These are phyloP conservation scores for Cynaeus angustus DNA, from an alignment of 2,888 invertebrate genomes.

Conservation along the genomic window DNA sequence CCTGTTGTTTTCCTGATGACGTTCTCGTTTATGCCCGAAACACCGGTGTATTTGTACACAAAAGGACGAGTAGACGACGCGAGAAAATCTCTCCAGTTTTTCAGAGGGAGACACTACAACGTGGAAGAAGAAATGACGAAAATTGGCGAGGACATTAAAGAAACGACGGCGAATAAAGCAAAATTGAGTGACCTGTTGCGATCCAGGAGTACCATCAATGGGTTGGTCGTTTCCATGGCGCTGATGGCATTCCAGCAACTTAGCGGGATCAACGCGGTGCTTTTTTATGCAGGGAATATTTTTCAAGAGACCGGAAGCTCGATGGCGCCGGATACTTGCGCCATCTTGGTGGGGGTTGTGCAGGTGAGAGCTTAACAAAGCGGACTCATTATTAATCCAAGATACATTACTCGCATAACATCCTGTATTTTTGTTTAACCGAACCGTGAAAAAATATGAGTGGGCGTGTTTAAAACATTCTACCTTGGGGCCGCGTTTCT, in stretches of 20 bases:
- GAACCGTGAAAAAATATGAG: no score
- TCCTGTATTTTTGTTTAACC: no score
- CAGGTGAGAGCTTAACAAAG: no score
- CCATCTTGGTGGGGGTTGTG: constrained; percentile 71
- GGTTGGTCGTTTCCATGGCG: constrained; percentile 64
- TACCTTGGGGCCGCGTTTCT: no score
- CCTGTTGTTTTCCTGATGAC: constrained; percentile 70
- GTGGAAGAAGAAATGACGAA: constrained; percentile 74
- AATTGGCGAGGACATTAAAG: constrained; percentile 72
- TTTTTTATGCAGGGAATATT: constrained; percentile 67
- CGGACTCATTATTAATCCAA: no score
- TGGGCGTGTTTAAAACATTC: no score
- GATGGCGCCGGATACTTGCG: constrained; percentile 64
- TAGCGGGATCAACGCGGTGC: constrained; percentile 69
- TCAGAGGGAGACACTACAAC: constrained; percentile 72
- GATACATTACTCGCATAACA: no score
- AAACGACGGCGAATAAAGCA: constrained; percentile 71
- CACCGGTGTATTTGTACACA: constrained; percentile 78
- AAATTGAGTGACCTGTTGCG: constrained; percentile 69
- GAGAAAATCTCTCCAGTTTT: constrained; percentile 36
- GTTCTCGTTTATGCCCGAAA: constrained; percentile 81
- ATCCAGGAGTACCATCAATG: constrained; percentile 59
- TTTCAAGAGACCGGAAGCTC: constrained; percentile 65
- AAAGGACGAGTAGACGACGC: constrained; percentile 70
- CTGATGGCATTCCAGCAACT: constrained; percentile 72